These are phyloP conservation scores for Chrysochloris asiatica DNA, from an alignment of 2,113 vertebrate species.

Conservation along the genomic window DNA sequence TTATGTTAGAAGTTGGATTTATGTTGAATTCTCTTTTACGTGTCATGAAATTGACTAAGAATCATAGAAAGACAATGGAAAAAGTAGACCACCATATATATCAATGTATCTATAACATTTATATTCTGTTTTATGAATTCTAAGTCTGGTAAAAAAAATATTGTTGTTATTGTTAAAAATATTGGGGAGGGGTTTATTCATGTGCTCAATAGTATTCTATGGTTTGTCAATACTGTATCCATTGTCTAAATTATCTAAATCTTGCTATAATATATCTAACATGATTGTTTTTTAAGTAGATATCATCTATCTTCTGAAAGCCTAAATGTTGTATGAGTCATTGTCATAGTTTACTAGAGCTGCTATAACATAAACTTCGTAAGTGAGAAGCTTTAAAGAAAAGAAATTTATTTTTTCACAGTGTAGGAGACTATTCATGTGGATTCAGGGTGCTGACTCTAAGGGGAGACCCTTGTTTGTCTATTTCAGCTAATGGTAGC, in stretches of 20 bases:
- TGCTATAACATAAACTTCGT: background rate
- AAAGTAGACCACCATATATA: background rate
- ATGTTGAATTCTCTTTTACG: background rate
- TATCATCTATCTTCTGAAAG: background rate
- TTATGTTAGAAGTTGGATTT: slow-evolving; percentile 3
- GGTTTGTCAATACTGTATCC: background rate
- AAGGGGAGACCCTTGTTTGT: background rate
- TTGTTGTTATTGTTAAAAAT: too few relatives aligned
- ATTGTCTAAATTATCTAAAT: background rate
- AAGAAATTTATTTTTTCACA: background rate
- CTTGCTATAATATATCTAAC: background rate
- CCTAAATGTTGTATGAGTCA: background rate
- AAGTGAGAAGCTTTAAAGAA: background rate
- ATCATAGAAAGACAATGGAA: background rate
- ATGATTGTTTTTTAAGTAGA: background rate
- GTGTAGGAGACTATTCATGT: background rate
- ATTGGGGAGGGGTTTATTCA: too few relatives aligned
- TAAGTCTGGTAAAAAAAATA: background rate
- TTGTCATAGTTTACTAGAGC: background rate
- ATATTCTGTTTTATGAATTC: background rate
- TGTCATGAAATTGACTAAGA: background rate
- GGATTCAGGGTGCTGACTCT: background rate
- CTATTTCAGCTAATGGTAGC: background rate
- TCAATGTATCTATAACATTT: background rate
- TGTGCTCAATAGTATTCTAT: background rate